A percentile compares a stretch with the other conserved stretches of the same genome.
Evolutionary conservation across 2,888 invertebrate genomes (phyloP).

Genomic region (Cyaniris semiargus): DNA sequence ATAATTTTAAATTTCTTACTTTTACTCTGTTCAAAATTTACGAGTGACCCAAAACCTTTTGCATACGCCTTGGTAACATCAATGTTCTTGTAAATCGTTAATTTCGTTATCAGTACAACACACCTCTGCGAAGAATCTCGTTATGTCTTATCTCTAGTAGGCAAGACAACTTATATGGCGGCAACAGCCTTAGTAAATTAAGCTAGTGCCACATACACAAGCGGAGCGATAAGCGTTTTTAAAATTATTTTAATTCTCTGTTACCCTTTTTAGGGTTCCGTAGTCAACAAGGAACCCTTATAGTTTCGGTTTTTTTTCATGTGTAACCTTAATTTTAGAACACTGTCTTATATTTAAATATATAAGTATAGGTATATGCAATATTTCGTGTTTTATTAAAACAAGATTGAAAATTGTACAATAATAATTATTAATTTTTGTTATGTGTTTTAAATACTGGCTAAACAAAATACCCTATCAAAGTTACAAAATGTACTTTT

Average conservation of each 20-base stretch:
- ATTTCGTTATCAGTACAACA: slow-evolving; percentile 33
- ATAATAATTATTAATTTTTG: too few species aligned
- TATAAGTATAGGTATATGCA: too few species aligned
- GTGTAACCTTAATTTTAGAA: background rate
- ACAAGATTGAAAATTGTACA: too few species aligned
- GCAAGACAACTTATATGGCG: slow-evolving; percentile 59
- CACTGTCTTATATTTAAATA: too few species aligned
- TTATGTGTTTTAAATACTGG: too few species aligned
- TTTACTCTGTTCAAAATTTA: background rate
- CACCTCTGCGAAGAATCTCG: slow-evolving; percentile 51
- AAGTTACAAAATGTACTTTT: too few species aligned
- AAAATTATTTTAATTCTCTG: background rate
- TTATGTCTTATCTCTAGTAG: slow-evolving; percentile 61
- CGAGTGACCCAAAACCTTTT: background rate
- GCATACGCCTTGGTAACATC: background rate
- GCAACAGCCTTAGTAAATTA: slow-evolving; percentile 58
- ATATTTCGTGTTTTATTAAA: too few species aligned
- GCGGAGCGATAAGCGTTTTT: slow-evolving; percentile 33
- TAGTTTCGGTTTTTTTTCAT: too few species aligned
- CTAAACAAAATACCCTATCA: too few species aligned
- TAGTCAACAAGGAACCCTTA: too few species aligned
- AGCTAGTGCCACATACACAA: slow-evolving; percentile 40
- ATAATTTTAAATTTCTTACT: too few species aligned
- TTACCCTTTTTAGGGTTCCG: too few species aligned
- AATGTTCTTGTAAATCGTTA: slow-evolving; percentile 13